Evolutionary conservation across 2,888 invertebrate genomes (phyloP).

Genomic region (Campopleginae sp.): DNA sequence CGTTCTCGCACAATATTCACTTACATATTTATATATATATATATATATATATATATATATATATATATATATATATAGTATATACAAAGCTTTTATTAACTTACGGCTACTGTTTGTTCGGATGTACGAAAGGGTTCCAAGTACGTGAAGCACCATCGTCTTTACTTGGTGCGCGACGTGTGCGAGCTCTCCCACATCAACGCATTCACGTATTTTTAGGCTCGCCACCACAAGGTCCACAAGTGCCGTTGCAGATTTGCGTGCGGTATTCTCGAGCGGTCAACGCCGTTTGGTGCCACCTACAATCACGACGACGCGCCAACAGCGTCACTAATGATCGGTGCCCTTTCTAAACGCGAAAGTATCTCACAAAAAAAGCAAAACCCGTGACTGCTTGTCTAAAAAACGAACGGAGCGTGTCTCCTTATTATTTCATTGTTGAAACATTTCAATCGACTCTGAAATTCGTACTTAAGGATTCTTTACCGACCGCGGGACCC

Average conservation of each 20-base stretch:
- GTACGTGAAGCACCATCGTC: conserved; percentile 1
- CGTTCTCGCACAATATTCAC: too few species aligned
- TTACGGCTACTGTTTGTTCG: conserved; percentile 15
- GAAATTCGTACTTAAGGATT: background rate
- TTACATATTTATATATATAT: too few species aligned
- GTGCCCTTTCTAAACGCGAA: background rate
- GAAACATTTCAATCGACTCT: background rate
- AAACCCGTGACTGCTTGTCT: background rate
- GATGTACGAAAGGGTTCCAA: conserved; percentile 3
- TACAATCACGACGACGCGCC: background rate
- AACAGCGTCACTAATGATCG: background rate
- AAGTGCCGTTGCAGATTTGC: background rate
- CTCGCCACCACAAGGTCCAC: background rate
- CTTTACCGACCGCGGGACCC: background rate
- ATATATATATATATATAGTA: conserved; percentile 8
- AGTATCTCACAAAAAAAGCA: background rate
- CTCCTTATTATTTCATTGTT: background rate
- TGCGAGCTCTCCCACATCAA: conserved; percentile 1
- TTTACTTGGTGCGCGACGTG: conserved; percentile 7
- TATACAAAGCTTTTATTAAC: background rate
- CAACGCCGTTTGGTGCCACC: background rate
- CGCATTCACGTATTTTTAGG: conserved; percentile 8
- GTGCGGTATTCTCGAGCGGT: background rate
- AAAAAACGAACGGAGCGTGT: background rate
- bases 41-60: too few species aligned